A percentile compares a stretch with the other conserved stretches of the same genome.
Evolutionary conservation across 2,797 vertebrate species (phyloP).

Genomic region (Clarias laeviceps): DNA sequence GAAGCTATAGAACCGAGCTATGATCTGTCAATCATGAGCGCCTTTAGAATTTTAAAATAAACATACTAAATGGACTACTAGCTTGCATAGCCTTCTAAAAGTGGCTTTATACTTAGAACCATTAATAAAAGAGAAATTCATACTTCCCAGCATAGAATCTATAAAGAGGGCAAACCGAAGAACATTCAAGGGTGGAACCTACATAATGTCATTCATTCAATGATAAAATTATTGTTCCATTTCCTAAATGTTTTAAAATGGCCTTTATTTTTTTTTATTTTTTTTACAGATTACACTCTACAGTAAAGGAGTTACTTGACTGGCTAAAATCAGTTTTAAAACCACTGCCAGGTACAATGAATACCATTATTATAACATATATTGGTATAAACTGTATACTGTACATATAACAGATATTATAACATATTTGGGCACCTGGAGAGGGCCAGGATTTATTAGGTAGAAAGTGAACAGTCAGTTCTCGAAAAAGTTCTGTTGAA

Average conservation of each 20-base stretch:
- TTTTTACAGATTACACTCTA: background rate
- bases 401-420: too few species aligned
- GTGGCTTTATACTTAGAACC: background rate
- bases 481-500: background rate
- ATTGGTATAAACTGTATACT: too few species aligned
- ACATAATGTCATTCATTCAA: background rate
- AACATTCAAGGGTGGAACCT: background rate
- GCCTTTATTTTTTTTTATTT: background rate
- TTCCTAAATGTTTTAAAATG: background rate
- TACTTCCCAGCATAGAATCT: background rate
- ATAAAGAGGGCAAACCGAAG: background rate
- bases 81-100: background rate
- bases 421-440: background rate
- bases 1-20: background rate
- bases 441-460: background rate
- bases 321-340: background rate
- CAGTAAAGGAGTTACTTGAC: background rate
- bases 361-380: background rate
- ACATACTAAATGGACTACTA: background rate
- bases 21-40: background rate
- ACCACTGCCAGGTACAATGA: background rate
- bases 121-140: background rate
- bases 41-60: background rate
- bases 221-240: background rate
- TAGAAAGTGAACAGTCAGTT: background rate